These are phyloP conservation scores for Heliothis virescens DNA, from an alignment of 1,140 invertebrate species.

Conservation along the genomic window DNA sequence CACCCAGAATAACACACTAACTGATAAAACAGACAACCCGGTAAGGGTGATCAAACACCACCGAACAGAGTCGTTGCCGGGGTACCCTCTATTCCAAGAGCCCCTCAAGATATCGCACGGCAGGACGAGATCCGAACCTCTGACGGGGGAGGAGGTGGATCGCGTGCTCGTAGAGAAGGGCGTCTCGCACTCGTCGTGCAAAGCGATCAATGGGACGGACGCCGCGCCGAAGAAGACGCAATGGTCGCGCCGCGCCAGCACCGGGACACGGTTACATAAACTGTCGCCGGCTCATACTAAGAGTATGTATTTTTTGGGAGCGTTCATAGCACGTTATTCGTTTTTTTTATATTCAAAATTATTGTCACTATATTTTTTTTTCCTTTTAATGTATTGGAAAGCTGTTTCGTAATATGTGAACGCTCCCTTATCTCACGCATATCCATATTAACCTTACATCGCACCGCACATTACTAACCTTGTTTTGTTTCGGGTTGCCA, in stretches of 20 bases:
- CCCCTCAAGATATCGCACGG: slow-evolving; percentile 85
- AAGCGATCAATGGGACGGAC: slow-evolving; percentile 71
- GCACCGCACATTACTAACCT: slow-evolving; percentile 32
- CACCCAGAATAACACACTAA: slow-evolving; percentile 82
- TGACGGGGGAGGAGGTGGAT: slow-evolving; percentile 86
- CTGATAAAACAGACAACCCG: slow-evolving; percentile 67
- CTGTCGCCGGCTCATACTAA: slow-evolving; percentile 77
- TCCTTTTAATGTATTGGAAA: background rate
- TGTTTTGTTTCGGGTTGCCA: slow-evolving; percentile 14
- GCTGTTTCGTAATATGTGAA: background rate
- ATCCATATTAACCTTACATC: slow-evolving; percentile 42
- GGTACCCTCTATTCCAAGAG: slow-evolving; percentile 70
- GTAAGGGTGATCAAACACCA: slow-evolving; percentile 72
- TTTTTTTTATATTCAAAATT: background rate
- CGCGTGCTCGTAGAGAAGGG: slow-evolving; percentile 86
- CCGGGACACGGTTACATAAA: slow-evolving; percentile 73
- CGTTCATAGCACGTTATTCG: slow-evolving; percentile 30
- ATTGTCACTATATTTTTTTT: background rate
- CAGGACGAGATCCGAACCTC: slow-evolving; percentile 89
- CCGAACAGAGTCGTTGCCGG: slow-evolving; percentile 76
- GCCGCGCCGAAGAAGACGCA: slow-evolving; percentile 65
- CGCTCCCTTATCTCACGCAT: slow-evolving; percentile 27
- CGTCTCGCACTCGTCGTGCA: slow-evolving; percentile 70
- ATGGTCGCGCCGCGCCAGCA: slow-evolving; percentile 72
- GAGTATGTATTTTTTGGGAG: slow-evolving; percentile 74